Evolutionary conservation across 2,797 vertebrate species (phyloP).

Genomic region (Sorex maritimensis): DNA sequence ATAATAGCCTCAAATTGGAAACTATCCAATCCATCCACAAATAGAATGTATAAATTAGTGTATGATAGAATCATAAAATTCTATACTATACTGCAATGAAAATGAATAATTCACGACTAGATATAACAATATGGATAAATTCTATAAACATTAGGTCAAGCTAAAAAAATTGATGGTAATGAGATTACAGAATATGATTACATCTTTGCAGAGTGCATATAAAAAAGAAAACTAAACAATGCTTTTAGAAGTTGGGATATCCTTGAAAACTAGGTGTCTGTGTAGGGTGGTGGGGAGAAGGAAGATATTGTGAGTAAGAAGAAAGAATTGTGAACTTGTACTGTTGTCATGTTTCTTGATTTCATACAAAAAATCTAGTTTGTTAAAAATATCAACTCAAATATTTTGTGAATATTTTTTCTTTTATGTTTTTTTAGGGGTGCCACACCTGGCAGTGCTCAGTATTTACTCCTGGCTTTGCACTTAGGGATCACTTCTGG

Average conservation of each 20-base stretch:
- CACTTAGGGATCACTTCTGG: too few species aligned
- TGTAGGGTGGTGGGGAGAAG: too few species aligned
- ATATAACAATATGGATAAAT: conserved; percentile 4
- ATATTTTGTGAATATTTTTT: background rate
- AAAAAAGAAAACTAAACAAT: conserved; percentile 43
- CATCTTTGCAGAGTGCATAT: background rate
- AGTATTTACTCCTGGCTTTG: too few species aligned
- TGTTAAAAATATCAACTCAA: conserved; percentile 37
- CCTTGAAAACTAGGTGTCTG: background rate
- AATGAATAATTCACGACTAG: conserved; percentile 45
- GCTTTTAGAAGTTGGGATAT: conserved; percentile 51
- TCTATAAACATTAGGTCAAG: conserved; percentile 24
- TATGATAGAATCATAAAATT: conserved; percentile 42
- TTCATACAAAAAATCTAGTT: background rate
- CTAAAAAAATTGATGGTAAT: conserved; percentile 8
- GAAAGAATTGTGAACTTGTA: background rate
- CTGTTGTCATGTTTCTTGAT: conserved; percentile 7
- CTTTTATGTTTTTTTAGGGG: too few species aligned
- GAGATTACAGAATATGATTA: conserved; percentile 26
- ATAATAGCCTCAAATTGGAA: conserved; percentile 36
- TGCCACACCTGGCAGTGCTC: too few species aligned
- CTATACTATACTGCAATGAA: conserved; percentile 34
- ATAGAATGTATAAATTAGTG: conserved; percentile 38
- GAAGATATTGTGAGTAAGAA: background rate
- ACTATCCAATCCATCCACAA: conserved; percentile 18